phyloP scores from a whole-genome alignment of 1,140 invertebrate genomes.

The Drosophila nasuta region DNA sequence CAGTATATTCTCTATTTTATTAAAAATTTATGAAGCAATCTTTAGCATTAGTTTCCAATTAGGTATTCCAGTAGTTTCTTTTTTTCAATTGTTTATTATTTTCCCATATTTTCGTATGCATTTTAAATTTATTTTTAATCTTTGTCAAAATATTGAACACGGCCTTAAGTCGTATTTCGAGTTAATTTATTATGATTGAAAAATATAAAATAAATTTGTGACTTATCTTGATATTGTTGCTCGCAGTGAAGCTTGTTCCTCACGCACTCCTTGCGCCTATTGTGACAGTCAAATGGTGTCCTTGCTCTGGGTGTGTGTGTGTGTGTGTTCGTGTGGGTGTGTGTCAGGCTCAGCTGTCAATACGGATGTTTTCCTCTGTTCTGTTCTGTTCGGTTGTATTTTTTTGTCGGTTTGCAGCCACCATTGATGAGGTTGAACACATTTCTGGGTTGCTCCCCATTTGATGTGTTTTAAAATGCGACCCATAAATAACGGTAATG shows the following conservation, averaged over 20 bases:
- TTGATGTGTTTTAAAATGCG: slow-evolving; percentile 58
- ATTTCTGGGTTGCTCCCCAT: slow-evolving; percentile 19
- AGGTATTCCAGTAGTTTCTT: no score
- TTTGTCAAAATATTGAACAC: no score
- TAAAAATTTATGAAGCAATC: no score
- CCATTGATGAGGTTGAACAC: slow-evolving; percentile 39
- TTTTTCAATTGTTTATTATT: no score
- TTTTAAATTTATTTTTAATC: no score
- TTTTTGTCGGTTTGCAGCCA: slow-evolving; percentile 16
- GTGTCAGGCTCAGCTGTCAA: slow-evolving; percentile 40
- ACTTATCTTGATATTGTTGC: slow-evolving; percentile 6
- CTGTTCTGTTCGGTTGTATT: no score
- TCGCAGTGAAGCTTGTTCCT: slow-evolving; percentile 1
- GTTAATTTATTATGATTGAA: not conserved
- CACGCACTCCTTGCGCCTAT: slow-evolving; percentile 13
- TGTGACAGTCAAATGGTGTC: slow-evolving; percentile 15
- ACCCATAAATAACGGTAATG: slow-evolving; percentile 56
- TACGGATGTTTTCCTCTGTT: slow-evolving; percentile 22
- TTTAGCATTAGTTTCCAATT: no score
- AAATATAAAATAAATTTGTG: not conserved
- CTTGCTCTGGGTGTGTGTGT: not conserved
- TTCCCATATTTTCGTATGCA: no score
- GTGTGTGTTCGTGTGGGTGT: no score
- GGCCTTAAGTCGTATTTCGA: not conserved
- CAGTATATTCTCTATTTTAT: no score